Percentiles rank a stretch among this genome's conserved stretches.
Evolutionary conservation across 2,113 vertebrate species (phyloP).

Genomic region (Xiphophorus maculatus): DNA sequence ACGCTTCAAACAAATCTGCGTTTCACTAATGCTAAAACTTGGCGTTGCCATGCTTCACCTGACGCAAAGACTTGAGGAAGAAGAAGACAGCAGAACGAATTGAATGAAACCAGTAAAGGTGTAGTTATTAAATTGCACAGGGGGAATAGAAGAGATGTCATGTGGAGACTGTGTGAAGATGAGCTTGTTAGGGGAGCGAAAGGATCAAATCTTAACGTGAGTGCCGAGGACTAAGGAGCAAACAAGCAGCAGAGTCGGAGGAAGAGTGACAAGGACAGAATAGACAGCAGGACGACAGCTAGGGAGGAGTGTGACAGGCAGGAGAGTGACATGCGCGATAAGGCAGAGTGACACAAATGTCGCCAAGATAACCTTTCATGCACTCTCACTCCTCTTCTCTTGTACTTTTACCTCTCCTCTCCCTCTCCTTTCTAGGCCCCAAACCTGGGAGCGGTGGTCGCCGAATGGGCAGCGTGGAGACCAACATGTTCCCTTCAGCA

Average conservation of each 20-base stretch:
- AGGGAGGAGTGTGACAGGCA: conserved; percentile 65
- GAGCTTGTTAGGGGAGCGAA: conserved; percentile 49
- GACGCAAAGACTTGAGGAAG: conserved; percentile 40
- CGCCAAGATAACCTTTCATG: conserved; percentile 75
- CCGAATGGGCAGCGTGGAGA: conserved; percentile 61
- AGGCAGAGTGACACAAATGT: conserved; percentile 78
- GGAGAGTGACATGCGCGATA: conserved; percentile 71
- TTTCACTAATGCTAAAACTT: conserved; percentile 16
- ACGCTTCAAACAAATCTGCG: neutral
- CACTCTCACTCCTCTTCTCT: conserved; percentile 46
- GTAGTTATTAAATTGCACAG: conserved; percentile 48
- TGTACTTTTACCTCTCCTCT: conserved; percentile 40
- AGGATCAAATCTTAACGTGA: conserved; percentile 56
- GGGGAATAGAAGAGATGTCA: conserved; percentile 31
- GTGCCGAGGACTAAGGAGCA: conserved; percentile 43
- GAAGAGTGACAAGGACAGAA: conserved; percentile 72
- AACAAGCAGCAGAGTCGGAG: conserved; percentile 55
- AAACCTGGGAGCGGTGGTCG: conserved; percentile 46
- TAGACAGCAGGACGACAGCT: conserved; percentile 71
- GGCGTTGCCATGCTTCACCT: conserved; percentile 23
- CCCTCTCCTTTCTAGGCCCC: conserved; percentile 50
- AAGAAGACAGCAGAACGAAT: conserved; percentile 37
- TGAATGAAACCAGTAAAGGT: conserved; percentile 41
- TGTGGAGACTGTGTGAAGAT: conserved; percentile 29
- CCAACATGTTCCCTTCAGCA: conserved; percentile 35